phyloP scores from a whole-genome alignment of 2,888 invertebrate genomes.

The Epinotia nisella region DNA sequence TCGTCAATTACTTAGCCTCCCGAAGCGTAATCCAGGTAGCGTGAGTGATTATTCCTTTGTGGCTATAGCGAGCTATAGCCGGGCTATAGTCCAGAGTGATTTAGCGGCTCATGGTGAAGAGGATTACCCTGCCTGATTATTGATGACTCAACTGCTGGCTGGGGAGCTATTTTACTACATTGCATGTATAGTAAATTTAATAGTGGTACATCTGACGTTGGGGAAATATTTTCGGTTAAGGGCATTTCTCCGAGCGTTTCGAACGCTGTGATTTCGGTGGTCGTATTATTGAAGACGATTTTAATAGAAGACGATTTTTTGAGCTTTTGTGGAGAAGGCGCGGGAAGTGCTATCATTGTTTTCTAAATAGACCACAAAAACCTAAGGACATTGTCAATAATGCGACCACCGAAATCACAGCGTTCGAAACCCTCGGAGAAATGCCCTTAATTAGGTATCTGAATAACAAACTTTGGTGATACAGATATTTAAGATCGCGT shows the following conservation, averaged over 20 bases:
- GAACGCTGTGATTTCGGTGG: no score
- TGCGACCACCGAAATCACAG: no score
- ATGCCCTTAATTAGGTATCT: no score
- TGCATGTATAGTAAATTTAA: background rate
- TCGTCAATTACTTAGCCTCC: constrained; percentile 18
- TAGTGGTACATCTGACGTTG: background rate
- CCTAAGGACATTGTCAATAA: no score
- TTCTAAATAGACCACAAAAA: no score
- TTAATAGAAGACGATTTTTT: no score
- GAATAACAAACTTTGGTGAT: background rate
- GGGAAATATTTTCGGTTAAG: background rate
- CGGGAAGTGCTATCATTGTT: no score
- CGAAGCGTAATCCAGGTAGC: constrained; percentile 5
- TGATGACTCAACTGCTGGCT: constrained; percentile 9
- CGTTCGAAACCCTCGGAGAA: no score
- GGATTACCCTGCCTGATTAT: constrained; percentile 2
- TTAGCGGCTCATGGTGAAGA: background rate
- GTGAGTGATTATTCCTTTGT: constrained; percentile 33
- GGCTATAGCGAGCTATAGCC: background rate
- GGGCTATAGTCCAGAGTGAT: constrained; percentile 13
- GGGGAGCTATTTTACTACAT: constrained; percentile 16
- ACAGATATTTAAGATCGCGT: no score
- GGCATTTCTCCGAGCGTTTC: no score
- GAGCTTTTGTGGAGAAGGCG: no score
- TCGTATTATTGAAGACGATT: no score